Evolutionary conservation across 64 coral and sea anemone genomes (phyloP).

Genomic region (Porites australiensis): DNA sequence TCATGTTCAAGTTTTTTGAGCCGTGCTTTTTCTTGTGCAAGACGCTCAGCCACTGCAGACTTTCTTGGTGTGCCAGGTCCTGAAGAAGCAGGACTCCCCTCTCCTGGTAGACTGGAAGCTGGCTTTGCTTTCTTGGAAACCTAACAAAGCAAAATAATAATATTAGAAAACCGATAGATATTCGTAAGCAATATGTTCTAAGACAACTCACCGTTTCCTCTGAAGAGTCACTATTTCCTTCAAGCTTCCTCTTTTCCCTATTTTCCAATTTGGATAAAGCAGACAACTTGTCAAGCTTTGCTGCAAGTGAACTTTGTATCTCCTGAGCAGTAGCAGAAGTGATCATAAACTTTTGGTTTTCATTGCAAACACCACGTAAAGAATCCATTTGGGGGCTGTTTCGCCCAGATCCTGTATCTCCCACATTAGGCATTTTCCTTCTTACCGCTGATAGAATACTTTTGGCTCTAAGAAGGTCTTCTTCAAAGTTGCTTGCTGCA

Average conservation of each 20-base stretch:
- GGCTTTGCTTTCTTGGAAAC: conserved; percentile 57
- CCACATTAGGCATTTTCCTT: conserved; percentile 34
- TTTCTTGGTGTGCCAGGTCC: conserved; percentile 64
- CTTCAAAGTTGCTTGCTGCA: conserved; percentile 71
- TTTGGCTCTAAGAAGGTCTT: conserved; percentile 85
- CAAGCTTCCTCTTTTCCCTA: conserved; percentile 43
- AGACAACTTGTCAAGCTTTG: conserved; percentile 22
- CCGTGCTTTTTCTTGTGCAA: conserved; percentile 88
- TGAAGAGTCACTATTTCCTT: conserved; percentile 37
- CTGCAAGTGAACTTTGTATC: conserved; percentile 53
- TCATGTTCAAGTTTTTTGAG: conserved; percentile 86
- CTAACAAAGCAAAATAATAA: neutral
- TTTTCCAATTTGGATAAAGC: neutral
- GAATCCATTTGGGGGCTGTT: conserved; percentile 8
- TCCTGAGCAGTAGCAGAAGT: conserved; percentile 37
- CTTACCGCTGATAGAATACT: conserved; percentile 83
- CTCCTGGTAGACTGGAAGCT: neutral
- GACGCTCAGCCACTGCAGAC: conserved; percentile 65
- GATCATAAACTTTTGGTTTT: conserved; percentile 57
- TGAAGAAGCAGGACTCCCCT: conserved; percentile 28
- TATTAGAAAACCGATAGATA: neutral
- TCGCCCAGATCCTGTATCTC: conserved; percentile 27
- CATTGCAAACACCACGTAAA: conserved; percentile 7
- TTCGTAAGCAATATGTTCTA: too few relatives aligned
- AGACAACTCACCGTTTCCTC: conserved; percentile 57